Evolutionary conservation across 2,888 invertebrate genomes (phyloP).

Genomic region (Coecobrya sp.): DNA sequence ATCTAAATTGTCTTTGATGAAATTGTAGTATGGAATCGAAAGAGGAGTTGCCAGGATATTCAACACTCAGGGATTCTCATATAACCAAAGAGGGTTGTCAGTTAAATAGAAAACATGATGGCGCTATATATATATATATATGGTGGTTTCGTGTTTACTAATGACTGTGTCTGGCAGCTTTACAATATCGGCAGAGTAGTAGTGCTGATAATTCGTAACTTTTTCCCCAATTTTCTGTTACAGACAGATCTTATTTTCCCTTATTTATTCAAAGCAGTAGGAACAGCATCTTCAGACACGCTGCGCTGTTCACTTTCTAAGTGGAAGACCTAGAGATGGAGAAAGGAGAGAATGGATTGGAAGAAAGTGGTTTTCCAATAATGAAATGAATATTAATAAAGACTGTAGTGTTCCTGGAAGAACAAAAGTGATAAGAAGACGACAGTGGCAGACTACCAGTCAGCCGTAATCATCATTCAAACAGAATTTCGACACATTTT

Average conservation of each 20-base stretch:
- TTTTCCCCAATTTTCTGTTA: background rate
- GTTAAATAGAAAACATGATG: background rate
- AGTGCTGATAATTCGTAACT: background rate
- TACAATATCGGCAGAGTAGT: background rate
- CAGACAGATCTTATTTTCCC: background rate
- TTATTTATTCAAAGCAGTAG: slow-evolving; percentile 8
- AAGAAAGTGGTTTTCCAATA: slow-evolving; percentile 43
- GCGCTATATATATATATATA: no score
- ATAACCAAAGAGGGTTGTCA: no score
- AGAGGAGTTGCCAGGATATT: background rate
- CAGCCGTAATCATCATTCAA: slow-evolving; percentile 33
- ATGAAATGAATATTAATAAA: slow-evolving; percentile 48
- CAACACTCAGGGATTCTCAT: background rate
- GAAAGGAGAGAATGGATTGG: background rate
- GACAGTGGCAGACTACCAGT: background rate
- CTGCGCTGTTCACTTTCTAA: background rate
- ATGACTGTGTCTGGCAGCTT: background rate
- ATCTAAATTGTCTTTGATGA: slow-evolving; percentile 70
- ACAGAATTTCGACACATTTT: background rate
- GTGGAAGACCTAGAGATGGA: background rate
- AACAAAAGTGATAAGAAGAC: background rate
- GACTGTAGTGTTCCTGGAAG: background rate
- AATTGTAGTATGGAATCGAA: background rate
- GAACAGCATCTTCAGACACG: background rate
- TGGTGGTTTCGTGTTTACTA: background rate